Evolutionary conservation across 2,888 invertebrate species (phyloP).

Genomic region (Parascotia fuliginaria): DNA sequence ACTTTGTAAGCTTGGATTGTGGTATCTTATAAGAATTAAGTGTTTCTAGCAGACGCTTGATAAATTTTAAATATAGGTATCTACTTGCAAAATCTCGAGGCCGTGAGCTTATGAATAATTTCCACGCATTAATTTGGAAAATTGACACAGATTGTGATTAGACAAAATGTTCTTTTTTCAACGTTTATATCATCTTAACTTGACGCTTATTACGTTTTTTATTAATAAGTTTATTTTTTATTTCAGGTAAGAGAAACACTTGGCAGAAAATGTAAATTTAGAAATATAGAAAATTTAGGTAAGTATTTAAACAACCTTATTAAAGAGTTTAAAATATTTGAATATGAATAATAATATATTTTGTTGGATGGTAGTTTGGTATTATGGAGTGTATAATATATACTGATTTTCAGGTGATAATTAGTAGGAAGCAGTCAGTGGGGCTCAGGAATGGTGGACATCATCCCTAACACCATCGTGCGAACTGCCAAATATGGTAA

Average conservation of each 20-base stretch:
- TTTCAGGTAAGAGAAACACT: conserved; percentile 33
- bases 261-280: too few species aligned
- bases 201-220: background rate
- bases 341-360: conserved; percentile 33
- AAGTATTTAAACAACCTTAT: too few species aligned
- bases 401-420: too few species aligned
- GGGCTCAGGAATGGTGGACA: too few species aligned
- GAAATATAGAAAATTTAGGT: too few species aligned
- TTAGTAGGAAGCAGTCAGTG: too few species aligned
- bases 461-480: too few species aligned
- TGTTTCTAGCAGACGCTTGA: conserved; percentile 28
- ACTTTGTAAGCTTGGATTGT: conserved; percentile 44
- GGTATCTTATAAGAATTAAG: conserved; percentile 41
- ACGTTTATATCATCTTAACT: background rate
- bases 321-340: conserved; percentile 15
- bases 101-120: conserved; percentile 38
- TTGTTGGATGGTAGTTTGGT: too few species aligned
- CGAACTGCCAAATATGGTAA: too few species aligned
- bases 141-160: conserved; percentile 18
- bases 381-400: too few species aligned
- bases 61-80: conserved; percentile 35
- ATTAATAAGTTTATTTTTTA: conserved; percentile 9
- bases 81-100: conserved; percentile 26
- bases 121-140: conserved; percentile 29
- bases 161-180: conserved; percentile 9